These are phyloP conservation scores for Hylyphantes graminicola DNA, from an alignment of 1,140 invertebrate species.

Conservation along the genomic window DNA sequence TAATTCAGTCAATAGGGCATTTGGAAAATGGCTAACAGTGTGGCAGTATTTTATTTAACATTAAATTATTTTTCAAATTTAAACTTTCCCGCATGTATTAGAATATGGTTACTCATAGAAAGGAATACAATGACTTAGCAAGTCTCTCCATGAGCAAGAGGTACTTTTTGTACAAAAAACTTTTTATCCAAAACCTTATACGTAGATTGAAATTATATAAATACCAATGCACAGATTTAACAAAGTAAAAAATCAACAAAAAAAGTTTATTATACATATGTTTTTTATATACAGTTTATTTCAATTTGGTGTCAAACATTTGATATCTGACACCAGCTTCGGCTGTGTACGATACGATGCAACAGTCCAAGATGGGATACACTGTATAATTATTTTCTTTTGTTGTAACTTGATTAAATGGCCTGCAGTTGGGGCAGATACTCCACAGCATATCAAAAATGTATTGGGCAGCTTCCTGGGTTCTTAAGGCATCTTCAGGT, in stretches of 20 bases:
- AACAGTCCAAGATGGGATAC: constrained; percentile 51
- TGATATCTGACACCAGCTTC: constrained; percentile 12
- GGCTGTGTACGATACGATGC: constrained; percentile 34
- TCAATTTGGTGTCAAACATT: constrained; percentile 48
- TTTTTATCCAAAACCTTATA: too few relatives aligned
- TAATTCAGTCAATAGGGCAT: too few relatives aligned
- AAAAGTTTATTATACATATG: neutral
- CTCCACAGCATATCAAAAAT: constrained; percentile 42
- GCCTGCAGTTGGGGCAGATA: constrained; percentile 42
- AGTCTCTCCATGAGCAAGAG: too few relatives aligned
- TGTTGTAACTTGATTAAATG: neutral
- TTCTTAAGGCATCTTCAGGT: constrained; percentile 31
- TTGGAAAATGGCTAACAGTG: too few relatives aligned
- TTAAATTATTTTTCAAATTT: too few relatives aligned
- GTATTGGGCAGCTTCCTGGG: neutral
- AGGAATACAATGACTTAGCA: too few relatives aligned
- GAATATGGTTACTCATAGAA: too few relatives aligned
- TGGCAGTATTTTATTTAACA: too few relatives aligned
- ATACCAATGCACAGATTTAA: too few relatives aligned
- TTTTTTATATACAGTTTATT: constrained; percentile 3
- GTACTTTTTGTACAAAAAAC: too few relatives aligned
- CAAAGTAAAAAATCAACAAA: constrained; percentile 1
- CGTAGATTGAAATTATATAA: too few relatives aligned
- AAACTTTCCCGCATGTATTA: too few relatives aligned
- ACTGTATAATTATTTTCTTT: neutral